Conservation (phyloP, 2,113 vertebrate genomes). For the Struthio camelus region DNA sequence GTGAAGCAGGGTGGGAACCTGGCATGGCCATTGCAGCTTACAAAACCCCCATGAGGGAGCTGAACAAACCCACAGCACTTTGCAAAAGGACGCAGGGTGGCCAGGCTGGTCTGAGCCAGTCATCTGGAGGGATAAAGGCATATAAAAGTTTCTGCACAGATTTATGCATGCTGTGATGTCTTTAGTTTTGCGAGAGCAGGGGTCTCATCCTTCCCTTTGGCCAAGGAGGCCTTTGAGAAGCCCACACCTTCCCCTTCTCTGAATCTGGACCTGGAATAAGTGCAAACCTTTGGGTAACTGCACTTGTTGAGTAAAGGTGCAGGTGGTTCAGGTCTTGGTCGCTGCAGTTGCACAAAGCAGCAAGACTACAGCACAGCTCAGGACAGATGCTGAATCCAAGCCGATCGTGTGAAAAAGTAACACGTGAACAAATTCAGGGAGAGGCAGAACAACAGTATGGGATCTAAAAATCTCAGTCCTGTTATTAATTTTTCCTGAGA, state of each 20-base stretch:
- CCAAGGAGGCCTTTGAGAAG: not conserved
- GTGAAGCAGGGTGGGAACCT: not conserved
- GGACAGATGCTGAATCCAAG: not conserved
- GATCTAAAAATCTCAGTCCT: conserved; percentile 45
- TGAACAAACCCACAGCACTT: not conserved
- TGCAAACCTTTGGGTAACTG: not conserved
- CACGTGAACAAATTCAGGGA: not conserved
- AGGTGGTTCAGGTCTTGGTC: not conserved
- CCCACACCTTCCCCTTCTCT: not conserved
- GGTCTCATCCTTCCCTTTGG: not conserved
- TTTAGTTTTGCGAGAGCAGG: not conserved
- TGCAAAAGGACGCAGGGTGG: not conserved
- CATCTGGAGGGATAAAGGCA: not conserved
- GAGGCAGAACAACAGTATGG: conserved; percentile 1
- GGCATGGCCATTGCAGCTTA: no score
- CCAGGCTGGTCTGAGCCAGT: not conserved
- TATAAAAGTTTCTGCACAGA: not conserved
- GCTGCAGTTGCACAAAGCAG: not conserved
- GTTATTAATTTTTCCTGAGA: conserved; percentile 46
- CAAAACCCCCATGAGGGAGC: not conserved
- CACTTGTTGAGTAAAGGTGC: not conserved
- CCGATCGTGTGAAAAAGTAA: not conserved
- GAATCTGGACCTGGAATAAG: not conserved
- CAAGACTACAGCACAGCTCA: not conserved
- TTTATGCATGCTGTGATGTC: not conserved